phyloP scores from a whole-genome alignment of 2,888 invertebrate species.

The Suillia variegata region DNA sequence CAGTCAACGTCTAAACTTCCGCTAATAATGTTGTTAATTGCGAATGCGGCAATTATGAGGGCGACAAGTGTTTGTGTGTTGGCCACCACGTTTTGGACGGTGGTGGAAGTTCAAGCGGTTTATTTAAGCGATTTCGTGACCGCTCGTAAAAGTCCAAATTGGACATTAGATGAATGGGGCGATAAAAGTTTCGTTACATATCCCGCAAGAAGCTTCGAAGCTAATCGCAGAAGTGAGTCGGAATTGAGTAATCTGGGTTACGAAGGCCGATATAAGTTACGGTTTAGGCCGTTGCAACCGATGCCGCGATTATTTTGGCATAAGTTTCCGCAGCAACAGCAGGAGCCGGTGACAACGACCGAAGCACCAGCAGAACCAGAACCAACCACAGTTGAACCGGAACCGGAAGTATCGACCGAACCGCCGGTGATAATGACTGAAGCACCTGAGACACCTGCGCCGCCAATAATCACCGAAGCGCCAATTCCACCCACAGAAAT shows the following conservation, averaged over 20 bases:
- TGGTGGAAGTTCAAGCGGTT: constrained; percentile 6
- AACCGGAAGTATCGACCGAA: constrained; percentile 17
- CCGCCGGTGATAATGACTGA: constrained; percentile 16
- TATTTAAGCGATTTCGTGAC: constrained; percentile 42
- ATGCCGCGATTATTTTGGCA: constrained; percentile 37
- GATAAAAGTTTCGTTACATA: too few relatives aligned
- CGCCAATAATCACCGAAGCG: constrained; percentile 22
- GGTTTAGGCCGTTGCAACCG: constrained; percentile 39
- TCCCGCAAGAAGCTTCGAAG: too few relatives aligned
- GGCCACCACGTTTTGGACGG: too few relatives aligned
- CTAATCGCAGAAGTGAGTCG: constrained; percentile 7
- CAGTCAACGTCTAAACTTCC: constrained; percentile 46
- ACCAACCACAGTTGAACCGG: constrained; percentile 31
- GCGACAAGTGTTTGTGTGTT: constrained; percentile 17
- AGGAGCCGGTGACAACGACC: constrained; percentile 23
- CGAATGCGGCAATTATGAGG: constrained; percentile 12
- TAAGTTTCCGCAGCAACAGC: constrained; percentile 39
- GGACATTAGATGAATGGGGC: too few relatives aligned
- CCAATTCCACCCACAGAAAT: constrained; percentile 11
- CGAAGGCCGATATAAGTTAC: constrained; percentile 40
- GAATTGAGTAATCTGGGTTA: constrained; percentile 19
- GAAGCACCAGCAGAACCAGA: constrained; percentile 33
- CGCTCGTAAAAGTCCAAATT: constrained; percentile 21
- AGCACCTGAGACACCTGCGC: constrained; percentile 13
- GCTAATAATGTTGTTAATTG: constrained; percentile 50